These are phyloP conservation scores for Gymnogyps californianus DNA, from an alignment of 2,113 vertebrate species.

Conservation along the genomic window DNA sequence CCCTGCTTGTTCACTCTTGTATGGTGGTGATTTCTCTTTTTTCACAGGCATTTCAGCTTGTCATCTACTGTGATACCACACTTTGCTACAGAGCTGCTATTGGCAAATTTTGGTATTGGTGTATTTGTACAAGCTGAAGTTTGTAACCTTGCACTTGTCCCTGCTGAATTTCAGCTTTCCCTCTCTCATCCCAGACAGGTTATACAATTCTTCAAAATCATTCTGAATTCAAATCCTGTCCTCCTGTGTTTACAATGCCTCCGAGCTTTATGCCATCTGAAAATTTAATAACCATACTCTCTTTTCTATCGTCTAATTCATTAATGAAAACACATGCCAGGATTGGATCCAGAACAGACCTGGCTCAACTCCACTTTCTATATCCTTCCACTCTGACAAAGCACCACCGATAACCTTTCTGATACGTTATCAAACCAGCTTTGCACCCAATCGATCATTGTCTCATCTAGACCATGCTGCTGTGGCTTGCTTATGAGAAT, in stretches of 20 bases:
- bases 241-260: background rate
- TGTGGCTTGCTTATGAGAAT: background rate
- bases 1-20: background rate
- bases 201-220: background rate
- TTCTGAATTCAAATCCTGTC: slow-evolving; percentile 20
- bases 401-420: background rate
- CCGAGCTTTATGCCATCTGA: background rate
- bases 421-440: background rate
- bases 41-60: background rate
- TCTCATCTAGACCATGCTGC: background rate
- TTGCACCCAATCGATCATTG: slow-evolving; percentile 1
- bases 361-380: slow-evolving; percentile 18
- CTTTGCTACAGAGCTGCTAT: background rate
- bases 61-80: background rate
- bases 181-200: background rate
- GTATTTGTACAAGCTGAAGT: background rate
- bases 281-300: slow-evolving; percentile 40
- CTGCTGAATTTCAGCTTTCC: background rate
- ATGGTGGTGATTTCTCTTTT: background rate
- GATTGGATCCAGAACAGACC: background rate
- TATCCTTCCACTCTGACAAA: slow-evolving; percentile 3
- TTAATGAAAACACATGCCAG: slow-evolving; percentile 23
- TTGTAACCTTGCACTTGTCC: background rate
- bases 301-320: background rate
- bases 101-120: background rate